Conservation (phyloP, 1,140 invertebrate genomes). For the Drosophila ficusphila region DNA sequence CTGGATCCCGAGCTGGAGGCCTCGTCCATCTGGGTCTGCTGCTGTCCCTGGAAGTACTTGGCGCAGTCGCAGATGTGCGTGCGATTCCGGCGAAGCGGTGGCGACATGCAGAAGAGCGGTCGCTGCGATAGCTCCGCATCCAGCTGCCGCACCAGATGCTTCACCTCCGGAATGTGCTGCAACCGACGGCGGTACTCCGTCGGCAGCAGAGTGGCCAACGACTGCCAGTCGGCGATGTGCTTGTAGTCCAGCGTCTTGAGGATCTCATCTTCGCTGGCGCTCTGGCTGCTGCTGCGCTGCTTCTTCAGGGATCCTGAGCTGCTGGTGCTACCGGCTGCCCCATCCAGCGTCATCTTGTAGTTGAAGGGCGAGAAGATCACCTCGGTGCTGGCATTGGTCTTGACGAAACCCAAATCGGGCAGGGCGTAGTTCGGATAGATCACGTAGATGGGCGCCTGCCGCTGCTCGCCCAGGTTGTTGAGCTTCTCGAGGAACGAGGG, state of each 20-base stretch:
- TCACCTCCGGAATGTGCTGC: conserved; percentile 90
- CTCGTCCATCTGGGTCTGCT: conserved; percentile 70
- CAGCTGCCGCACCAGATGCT: conserved; percentile 75
- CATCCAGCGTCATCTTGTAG: conserved; percentile 81
- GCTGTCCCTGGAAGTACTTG: conserved; percentile 76
- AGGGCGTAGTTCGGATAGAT: conserved; percentile 96
- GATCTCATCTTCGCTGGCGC: conserved; percentile 89
- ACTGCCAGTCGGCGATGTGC: conserved; percentile 96
- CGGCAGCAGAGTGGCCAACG: conserved; percentile 93
- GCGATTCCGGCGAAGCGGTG: conserved; percentile 86
- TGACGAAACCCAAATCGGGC: conserved; percentile 94
- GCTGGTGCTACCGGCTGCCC: conserved; percentile 41
- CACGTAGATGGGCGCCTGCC: conserved; percentile 92
- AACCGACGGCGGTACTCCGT: conserved; percentile 90
- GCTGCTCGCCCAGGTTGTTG: conserved; percentile 86
- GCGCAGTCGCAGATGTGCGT: conserved; percentile 87
- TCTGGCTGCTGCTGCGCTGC: conserved; percentile 89
- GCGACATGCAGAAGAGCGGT: conserved; percentile 88
- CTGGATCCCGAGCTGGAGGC: conserved; percentile 89
- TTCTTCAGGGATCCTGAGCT: conserved; percentile 57
- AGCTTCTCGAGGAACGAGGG: conserved; percentile 88
- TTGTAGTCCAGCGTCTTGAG: conserved; percentile 91
- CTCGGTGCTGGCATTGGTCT: conserved; percentile 86
- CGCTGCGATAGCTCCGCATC: conserved; percentile 85
- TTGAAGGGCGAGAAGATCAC: conserved; percentile 86